Evolutionary conservation across 1,140 invertebrate species (phyloP).

Genomic region (Drosophila miranda): DNA sequence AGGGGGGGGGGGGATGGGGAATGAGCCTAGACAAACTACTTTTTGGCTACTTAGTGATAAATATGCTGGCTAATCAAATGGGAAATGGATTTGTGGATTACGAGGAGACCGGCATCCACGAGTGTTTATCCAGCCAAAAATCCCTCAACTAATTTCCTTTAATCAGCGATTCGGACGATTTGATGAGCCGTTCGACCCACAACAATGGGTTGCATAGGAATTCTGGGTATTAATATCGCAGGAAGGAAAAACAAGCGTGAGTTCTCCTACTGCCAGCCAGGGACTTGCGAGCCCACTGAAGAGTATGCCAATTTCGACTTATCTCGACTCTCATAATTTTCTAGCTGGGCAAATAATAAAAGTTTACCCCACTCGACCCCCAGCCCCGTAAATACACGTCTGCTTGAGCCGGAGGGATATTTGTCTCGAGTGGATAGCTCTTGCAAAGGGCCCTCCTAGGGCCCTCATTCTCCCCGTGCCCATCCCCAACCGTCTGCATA

Average conservation of each 20-base stretch:
- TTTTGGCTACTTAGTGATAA: conserved; percentile 59
- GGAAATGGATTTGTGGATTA: conserved; percentile 47
- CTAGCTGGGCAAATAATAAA: conserved; percentile 31
- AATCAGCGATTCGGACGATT: neutral
- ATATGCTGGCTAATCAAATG: conserved; percentile 54
- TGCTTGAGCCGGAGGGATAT: conserved; percentile 33
- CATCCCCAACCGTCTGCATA: conserved; percentile 29
- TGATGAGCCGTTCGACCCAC: too few relatives aligned
- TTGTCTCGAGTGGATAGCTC: conserved; percentile 46
- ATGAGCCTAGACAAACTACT: conserved; percentile 48
- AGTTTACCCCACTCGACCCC: too few relatives aligned
- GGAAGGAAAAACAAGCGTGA: too few relatives aligned
- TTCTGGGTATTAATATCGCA: too few relatives aligned
- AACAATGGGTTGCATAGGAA: too few relatives aligned
- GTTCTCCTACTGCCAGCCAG: too few relatives aligned
- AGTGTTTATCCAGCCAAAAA: conserved; percentile 28
- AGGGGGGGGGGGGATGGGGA: conserved; percentile 20
- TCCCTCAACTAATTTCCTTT: conserved; percentile 29
- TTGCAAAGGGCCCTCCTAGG: neutral
- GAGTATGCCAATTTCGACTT: too few relatives aligned
- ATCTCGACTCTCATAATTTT: conserved; percentile 3
- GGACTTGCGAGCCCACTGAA: too few relatives aligned
- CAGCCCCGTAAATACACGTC: conserved; percentile 1
- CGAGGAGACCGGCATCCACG: neutral
- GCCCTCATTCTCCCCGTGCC: neutral